phyloP scores from a whole-genome alignment of 2,113 vertebrate genomes.

The Ceyx cyanopectus region DNA sequence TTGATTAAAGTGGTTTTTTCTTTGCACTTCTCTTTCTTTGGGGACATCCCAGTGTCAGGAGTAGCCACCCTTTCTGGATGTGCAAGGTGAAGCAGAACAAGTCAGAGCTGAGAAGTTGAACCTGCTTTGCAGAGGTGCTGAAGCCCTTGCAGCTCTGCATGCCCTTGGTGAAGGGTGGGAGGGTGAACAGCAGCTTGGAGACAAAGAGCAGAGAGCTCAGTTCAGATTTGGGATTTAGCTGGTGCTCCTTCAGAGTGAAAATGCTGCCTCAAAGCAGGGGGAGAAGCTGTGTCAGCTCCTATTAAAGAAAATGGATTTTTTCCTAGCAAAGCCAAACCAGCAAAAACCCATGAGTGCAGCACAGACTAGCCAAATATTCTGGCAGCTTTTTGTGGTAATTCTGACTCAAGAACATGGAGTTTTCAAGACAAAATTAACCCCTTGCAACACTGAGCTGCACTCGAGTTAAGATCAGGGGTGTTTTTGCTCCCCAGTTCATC shows the following conservation, averaged over 20 bases:
- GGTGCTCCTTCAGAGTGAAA: not conserved
- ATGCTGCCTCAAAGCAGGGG: not conserved
- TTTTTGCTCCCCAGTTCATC: not conserved
- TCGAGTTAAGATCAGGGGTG: too few species aligned
- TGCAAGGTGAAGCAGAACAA: not conserved
- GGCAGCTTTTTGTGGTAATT: not conserved
- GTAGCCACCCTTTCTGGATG: not conserved
- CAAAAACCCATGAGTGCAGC: not conserved
- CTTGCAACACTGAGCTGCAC: not conserved
- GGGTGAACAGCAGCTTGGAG: not conserved
- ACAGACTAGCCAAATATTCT: not conserved
- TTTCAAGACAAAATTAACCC: not conserved
- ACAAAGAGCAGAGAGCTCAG: not conserved
- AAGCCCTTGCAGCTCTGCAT: not conserved
- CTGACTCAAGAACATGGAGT: not conserved
- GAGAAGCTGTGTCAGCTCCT: not conserved
- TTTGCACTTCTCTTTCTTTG: not conserved
- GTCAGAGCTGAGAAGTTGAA: not conserved
- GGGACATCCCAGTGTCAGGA: too few species aligned
- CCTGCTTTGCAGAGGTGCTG: not conserved
- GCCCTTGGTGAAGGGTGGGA: not conserved
- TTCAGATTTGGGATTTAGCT: not conserved
- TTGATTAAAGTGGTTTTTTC: not conserved
- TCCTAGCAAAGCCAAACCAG: not conserved
- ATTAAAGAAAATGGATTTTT: not conserved